Percentiles rank a stretch among this genome's conserved stretches.
These are phyloP conservation scores for Anolis carolinensis DNA, from an alignment of 2,113 vertebrate genomes.

Conservation along the genomic window DNA sequence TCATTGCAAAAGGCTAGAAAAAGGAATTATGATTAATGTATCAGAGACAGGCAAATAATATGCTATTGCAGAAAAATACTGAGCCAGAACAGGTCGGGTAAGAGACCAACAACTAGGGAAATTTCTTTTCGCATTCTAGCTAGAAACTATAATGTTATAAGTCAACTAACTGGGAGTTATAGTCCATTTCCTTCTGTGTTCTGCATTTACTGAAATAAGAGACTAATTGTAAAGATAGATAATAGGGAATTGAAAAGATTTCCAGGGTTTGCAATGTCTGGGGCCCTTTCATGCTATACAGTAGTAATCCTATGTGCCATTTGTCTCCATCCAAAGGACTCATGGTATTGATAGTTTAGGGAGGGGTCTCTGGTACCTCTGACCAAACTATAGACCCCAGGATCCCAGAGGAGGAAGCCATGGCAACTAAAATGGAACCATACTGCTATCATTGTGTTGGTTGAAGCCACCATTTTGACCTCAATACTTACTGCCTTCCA, in stretches of 20 bases:
- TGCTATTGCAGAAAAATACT: background rate
- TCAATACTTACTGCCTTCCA: background rate
- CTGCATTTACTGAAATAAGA: no score
- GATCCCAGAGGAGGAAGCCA: no score
- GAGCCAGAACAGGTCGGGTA: background rate
- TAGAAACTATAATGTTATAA: background rate
- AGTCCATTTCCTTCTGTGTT: no score
- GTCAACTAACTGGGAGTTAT: background rate
- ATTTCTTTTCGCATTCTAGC: background rate
- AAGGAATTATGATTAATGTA: background rate
- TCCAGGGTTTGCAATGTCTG: no score
- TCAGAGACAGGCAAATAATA: conserved; percentile 4
- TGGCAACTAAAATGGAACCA: no score
- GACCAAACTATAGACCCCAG: no score
- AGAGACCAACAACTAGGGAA: background rate
- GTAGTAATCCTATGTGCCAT: no score
- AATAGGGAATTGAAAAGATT: background rate
- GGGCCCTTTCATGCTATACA: no score
- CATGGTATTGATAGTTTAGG: no score
- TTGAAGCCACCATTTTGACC: background rate
- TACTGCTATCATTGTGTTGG: no score
- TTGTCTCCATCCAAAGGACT: no score
- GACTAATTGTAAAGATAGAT: background rate
- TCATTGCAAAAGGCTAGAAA: background rate
- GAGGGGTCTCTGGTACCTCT: no score